A percentile compares a stretch with the other conserved stretches of the same genome.
These are phyloP conservation scores for Agrypnus murinus DNA, from an alignment of 2,888 invertebrate genomes.

Conservation along the genomic window DNA sequence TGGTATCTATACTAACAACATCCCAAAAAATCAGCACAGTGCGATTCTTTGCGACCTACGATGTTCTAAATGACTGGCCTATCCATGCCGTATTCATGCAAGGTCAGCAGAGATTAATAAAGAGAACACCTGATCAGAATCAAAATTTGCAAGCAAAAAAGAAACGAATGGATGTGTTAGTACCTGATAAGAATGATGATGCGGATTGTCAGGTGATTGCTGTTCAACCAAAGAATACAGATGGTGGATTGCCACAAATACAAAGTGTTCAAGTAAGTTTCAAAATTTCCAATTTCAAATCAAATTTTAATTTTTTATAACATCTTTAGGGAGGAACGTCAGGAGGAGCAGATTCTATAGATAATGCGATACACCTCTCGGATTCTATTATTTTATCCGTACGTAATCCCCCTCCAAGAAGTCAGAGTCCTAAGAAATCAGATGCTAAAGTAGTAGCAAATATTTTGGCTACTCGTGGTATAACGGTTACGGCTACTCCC, in stretches of 20 bases:
- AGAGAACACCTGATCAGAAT: slow-evolving; percentile 67
- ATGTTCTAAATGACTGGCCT: too few relatives aligned
- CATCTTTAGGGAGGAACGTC: slow-evolving; percentile 63
- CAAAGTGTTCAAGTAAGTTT: slow-evolving; percentile 80
- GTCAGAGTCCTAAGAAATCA: slow-evolving; percentile 74
- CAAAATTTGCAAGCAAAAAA: slow-evolving; percentile 66
- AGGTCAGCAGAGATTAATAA: slow-evolving; percentile 59
- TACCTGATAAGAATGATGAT: slow-evolving; percentile 82
- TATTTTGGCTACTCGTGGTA: slow-evolving; percentile 84
- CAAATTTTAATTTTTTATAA: slow-evolving; percentile 37
- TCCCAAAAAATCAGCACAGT: too few relatives aligned
- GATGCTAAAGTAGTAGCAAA: slow-evolving; percentile 86
- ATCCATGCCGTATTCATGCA: too few relatives aligned
- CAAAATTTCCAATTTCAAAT: neutral
- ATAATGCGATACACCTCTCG: slow-evolving; percentile 79
- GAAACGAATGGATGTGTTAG: slow-evolving; percentile 77
- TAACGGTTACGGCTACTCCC: slow-evolving; percentile 82
- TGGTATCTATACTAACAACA: too few relatives aligned
- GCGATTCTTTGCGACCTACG: too few relatives aligned
- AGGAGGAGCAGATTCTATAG: slow-evolving; percentile 66
- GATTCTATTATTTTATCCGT: slow-evolving; percentile 83
- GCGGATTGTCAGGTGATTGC: slow-evolving; percentile 85
- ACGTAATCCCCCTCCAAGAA: slow-evolving; percentile 72
- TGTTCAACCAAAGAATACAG: slow-evolving; percentile 82
- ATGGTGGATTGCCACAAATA: slow-evolving; percentile 79